Percentiles rank a stretch among this genome's conserved stretches.
These are phyloP conservation scores for Siniperca chuatsi DNA, from an alignment of 2,113 vertebrate species.

Conservation along the genomic window DNA sequence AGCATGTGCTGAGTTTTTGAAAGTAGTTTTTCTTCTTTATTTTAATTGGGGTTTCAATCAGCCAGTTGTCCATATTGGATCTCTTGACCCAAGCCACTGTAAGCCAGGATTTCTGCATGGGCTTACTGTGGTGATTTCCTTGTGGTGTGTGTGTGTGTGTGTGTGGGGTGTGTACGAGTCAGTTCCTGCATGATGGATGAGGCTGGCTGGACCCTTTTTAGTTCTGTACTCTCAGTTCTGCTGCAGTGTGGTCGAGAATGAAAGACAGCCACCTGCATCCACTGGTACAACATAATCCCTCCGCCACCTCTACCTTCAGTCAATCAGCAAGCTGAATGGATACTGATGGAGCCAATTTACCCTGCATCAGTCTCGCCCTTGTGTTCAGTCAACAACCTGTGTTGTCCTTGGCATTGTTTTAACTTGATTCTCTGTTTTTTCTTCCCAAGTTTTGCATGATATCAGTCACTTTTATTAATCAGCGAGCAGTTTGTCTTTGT, in stretches of 20 bases:
- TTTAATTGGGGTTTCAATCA: conserved; percentile 54
- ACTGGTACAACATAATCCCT: conserved; percentile 49
- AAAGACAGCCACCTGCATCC: conserved; percentile 73
- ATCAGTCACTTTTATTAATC: conserved; percentile 38
- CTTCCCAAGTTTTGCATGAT: conserved; percentile 64
- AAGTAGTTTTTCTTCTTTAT: conserved; percentile 39
- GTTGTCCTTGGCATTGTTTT: conserved; percentile 48
- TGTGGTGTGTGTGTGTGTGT: conserved; percentile 31
- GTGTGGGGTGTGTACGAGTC: conserved; percentile 33
- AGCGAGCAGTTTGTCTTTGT: conserved; percentile 41
- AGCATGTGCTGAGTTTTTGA: conserved; percentile 68
- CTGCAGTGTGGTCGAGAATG: conserved; percentile 68
- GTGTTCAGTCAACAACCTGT: conserved; percentile 44
- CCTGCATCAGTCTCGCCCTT: conserved; percentile 63
- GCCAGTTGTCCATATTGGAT: conserved; percentile 50
- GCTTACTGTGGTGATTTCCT: conserved; percentile 69
- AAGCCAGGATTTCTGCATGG: conserved; percentile 79
- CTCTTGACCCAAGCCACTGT: conserved; percentile 48
- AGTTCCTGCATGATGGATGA: conserved; percentile 75
- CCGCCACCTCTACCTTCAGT: conserved; percentile 70
- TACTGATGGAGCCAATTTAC: conserved; percentile 66
- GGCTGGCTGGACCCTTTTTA: conserved; percentile 59
- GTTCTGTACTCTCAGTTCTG: conserved; percentile 57
- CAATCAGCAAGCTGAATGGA: conserved; percentile 81
- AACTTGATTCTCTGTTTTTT: conserved; percentile 48